Evolutionary conservation across 2,113 vertebrate species (phyloP).

Genomic region (Eleginops maclovinus): DNA sequence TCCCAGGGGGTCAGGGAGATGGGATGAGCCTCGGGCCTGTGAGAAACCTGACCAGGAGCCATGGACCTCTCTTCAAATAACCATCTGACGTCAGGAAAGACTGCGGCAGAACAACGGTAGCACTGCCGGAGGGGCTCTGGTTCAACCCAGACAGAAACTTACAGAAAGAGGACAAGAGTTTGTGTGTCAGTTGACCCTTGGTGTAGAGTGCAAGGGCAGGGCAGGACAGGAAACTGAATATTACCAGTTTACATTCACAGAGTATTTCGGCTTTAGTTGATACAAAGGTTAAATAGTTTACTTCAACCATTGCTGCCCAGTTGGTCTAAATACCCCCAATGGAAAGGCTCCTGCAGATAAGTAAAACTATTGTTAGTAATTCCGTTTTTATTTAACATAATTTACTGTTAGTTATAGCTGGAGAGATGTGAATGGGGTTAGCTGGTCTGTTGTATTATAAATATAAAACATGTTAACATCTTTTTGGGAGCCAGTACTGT

Average conservation of each 20-base stretch:
- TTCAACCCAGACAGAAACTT: constrained; percentile 45
- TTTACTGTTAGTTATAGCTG: too few species aligned
- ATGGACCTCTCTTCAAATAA: constrained; percentile 65
- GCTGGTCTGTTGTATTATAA: background rate
- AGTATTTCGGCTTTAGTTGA: constrained; percentile 7
- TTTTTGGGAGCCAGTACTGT: background rate
- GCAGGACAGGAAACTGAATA: constrained; percentile 34
- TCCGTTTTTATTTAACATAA: too few species aligned
- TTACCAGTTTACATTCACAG: constrained; percentile 5
- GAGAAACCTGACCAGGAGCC: constrained; percentile 74
- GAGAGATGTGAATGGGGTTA: background rate
- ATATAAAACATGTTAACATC: background rate
- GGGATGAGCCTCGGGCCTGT: constrained; percentile 51
- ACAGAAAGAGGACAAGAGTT: constrained; percentile 59
- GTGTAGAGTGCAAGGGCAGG: constrained; percentile 23
- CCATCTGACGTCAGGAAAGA: constrained; percentile 61
- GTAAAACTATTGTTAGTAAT: too few species aligned
- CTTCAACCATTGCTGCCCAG: too few species aligned
- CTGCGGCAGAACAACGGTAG: constrained; percentile 46
- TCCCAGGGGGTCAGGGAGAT: constrained; percentile 61
- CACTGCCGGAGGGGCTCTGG: constrained; percentile 22
- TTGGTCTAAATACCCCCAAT: too few species aligned
- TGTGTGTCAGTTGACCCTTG: constrained; percentile 62
- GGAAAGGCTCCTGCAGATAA: too few species aligned
- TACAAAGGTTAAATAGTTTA: background rate